Evolutionary conservation across 2,113 vertebrate species (phyloP).

Genomic region (Petaurus breviceps): DNA sequence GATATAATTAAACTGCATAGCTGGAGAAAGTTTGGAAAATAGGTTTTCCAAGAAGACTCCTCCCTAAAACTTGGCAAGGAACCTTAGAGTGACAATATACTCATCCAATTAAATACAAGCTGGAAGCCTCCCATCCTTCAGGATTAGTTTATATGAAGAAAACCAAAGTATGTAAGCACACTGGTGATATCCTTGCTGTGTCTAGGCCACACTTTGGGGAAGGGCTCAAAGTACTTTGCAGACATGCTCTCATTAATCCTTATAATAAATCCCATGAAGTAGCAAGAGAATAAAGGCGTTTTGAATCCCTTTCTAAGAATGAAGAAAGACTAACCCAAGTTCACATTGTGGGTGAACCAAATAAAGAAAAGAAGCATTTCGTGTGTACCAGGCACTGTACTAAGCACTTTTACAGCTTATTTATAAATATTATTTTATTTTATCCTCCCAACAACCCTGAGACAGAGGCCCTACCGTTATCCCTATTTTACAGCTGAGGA

Average conservation of each 20-base stretch:
- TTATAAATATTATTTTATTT: background rate
- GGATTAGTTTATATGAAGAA: conserved; percentile 69
- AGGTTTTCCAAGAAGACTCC: conserved; percentile 74
- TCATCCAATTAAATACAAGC: conserved; percentile 76
- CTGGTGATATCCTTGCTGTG: conserved; percentile 59
- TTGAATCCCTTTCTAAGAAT: conserved; percentile 50
- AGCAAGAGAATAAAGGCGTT: conserved; percentile 47
- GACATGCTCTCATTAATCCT: conserved; percentile 69
- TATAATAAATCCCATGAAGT: conserved; percentile 64
- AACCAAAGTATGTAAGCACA: conserved; percentile 73
- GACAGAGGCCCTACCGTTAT: background rate
- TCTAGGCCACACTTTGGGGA: conserved; percentile 68
- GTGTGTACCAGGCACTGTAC: background rate
- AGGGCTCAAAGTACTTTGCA: conserved; percentile 55
- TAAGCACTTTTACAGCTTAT: background rate
- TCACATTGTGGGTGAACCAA: conserved; percentile 8
- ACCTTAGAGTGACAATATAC: conserved; percentile 75
- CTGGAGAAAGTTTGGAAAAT: conserved; percentile 81
- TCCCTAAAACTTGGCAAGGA: conserved; percentile 75
- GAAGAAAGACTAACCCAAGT: conserved; percentile 32
- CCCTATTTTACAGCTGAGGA: background rate
- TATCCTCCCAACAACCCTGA: background rate
- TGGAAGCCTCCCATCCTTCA: conserved; percentile 75
- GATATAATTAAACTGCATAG: conserved; percentile 81
- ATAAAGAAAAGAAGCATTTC: background rate